phyloP scores from a whole-genome alignment of 2,113 vertebrate genomes.

The Mesoclemmys tuberculata region DNA sequence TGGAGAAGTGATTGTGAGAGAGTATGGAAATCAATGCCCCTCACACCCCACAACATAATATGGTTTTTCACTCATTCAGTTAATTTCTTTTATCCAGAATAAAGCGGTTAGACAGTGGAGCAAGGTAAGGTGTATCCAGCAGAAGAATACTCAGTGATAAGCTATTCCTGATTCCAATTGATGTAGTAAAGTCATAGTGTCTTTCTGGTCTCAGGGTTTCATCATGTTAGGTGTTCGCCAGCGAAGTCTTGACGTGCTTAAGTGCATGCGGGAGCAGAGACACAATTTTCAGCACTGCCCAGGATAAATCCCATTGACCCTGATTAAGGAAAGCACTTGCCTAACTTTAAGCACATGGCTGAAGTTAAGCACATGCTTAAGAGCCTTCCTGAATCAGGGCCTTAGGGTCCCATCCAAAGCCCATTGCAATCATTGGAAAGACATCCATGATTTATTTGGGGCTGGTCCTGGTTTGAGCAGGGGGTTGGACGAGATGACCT shows the following conservation, averaged over 20 bases:
- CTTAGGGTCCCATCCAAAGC: not conserved
- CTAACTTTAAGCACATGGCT: not conserved
- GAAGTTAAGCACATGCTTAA: not conserved
- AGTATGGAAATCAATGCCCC: not conserved
- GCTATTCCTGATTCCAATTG: not conserved
- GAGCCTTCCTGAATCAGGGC: not conserved
- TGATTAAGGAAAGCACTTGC: not conserved
- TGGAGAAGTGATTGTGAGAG: not conserved
- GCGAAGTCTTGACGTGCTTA: not conserved
- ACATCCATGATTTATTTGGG: too few species aligned
- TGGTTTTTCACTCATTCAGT: not conserved
- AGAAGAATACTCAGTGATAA: not conserved
- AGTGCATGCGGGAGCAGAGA: not conserved
- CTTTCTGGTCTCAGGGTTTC: accelerated
- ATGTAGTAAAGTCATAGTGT: not conserved
- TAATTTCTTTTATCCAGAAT: not conserved
- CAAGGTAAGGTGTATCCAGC: not conserved
- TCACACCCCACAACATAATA: not conserved
- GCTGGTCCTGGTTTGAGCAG: too few species aligned
- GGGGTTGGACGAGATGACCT: too few species aligned
- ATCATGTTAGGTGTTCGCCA: not conserved
- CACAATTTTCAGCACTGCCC: not conserved
- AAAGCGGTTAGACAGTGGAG: not conserved
- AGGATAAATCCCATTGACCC: not conserved
- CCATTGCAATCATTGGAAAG: not conserved